Evolutionary conservation across 2,113 vertebrate genomes (phyloP).

Genomic region (Vidua chalybeata): DNA sequence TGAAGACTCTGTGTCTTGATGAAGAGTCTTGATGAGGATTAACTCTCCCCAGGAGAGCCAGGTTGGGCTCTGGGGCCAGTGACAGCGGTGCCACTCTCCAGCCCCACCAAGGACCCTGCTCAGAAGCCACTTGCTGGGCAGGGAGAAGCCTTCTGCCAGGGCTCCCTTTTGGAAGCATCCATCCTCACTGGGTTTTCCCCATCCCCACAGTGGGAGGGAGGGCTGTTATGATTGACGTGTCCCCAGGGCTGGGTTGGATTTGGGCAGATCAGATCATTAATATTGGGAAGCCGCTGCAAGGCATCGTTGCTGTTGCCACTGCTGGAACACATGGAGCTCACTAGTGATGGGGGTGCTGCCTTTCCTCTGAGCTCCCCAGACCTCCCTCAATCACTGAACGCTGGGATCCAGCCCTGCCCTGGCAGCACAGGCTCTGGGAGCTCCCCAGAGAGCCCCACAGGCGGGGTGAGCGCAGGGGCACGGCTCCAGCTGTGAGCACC

Average conservation of each 20-base stretch:
- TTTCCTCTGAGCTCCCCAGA: neutral
- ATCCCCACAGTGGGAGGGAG: accelerated
- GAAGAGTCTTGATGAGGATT: neutral
- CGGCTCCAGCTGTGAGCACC: neutral
- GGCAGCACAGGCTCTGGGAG: neutral
- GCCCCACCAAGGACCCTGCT: neutral
- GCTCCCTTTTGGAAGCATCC: neutral
- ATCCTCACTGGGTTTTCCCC: neutral
- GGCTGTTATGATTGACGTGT: neutral
- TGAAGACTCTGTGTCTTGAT: neutral
- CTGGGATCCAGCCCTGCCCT: neutral
- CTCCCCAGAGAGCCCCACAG: accelerated
- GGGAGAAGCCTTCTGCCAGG: neutral
- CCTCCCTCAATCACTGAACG: neutral
- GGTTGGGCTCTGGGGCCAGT: accelerated
- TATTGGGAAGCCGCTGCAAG: accelerated
- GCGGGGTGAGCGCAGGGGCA: accelerated
- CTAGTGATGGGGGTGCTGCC: accelerated
- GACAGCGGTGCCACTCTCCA: accelerated
- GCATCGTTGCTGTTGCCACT: neutral
- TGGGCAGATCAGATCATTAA: neutral
- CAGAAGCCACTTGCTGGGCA: neutral
- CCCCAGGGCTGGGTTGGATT: neutral
- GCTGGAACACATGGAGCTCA: neutral
- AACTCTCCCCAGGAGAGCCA: neutral